Conservation (phyloP, 2,797 vertebrate genomes). For the Syndactyla subalaris region DNA sequence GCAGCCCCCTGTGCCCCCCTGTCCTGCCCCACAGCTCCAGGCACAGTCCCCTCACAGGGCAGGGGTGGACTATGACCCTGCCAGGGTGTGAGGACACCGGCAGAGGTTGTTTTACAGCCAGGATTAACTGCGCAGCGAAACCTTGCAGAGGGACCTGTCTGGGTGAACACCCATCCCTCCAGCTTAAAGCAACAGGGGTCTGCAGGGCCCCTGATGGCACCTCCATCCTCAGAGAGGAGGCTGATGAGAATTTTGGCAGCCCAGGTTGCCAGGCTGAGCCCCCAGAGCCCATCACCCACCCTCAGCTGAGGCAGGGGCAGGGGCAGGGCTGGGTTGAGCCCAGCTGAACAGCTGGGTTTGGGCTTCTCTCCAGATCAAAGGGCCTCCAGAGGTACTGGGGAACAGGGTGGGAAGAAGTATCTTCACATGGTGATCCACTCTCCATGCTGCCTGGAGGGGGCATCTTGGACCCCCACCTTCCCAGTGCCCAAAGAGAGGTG, state of each 20-base stretch:
- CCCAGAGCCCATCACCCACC: background rate
- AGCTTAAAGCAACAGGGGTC: background rate
- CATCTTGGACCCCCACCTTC: background rate
- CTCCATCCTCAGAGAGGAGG: background rate
- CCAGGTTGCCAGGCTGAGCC: background rate
- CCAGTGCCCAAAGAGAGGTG: background rate
- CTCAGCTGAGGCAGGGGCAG: background rate
- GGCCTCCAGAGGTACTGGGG: background rate
- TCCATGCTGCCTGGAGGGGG: background rate
- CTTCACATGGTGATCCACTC: background rate
- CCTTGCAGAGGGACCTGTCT: background rate
- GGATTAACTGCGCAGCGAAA: background rate
- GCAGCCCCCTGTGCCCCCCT: background rate
- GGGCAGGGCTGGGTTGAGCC: background rate
- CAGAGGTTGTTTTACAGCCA: background rate
- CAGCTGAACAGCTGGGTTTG: background rate
- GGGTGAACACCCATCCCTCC: background rate
- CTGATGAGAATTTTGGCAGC: background rate
- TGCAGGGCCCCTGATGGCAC: background rate
- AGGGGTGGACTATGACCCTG: background rate
- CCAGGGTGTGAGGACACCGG: accelerated
- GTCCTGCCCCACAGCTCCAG: background rate
- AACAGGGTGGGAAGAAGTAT: background rate
- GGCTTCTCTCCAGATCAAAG: background rate
- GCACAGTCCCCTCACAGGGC: accelerated